Evolutionary conservation across 2,113 vertebrate species (phyloP).

Genomic region (Rhodinocichla rosea): DNA sequence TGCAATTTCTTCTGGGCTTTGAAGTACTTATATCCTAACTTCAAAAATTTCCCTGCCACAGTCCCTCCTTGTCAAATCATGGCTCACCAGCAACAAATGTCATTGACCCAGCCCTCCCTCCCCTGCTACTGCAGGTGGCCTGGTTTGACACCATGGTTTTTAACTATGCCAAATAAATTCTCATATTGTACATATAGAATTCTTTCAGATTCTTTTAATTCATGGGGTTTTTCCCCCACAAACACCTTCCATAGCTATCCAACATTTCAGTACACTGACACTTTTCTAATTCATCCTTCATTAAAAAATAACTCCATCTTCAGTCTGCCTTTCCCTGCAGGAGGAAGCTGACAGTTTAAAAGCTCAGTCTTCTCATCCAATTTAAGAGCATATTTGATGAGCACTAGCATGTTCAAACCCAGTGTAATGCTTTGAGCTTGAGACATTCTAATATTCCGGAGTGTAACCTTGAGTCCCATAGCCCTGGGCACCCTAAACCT

Average conservation of each 20-base stretch:
- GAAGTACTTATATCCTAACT: neutral
- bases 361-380: neutral
- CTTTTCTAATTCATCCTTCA: neutral
- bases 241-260: neutral
- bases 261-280: neutral
- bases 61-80: neutral
- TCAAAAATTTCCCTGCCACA: neutral
- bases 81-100: neutral
- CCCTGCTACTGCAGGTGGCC: neutral
- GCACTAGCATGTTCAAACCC: neutral
- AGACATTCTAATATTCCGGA: neutral
- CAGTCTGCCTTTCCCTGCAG: neutral
- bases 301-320: neutral
- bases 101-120: neutral
- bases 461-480: neutral
- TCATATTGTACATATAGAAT: neutral
- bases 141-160: neutral
- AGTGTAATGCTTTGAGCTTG: neutral
- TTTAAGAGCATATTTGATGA: neutral
- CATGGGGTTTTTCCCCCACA: fast-evolving
- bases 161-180: neutral
- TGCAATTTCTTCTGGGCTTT: neutral
- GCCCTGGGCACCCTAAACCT: neutral
- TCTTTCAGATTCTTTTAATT: neutral
- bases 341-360: neutral